Percentiles rank a stretch among this genome's conserved stretches.
Evolutionary conservation across 2,888 invertebrate genomes (phyloP).

Genomic region (Bimastos eiseni): DNA sequence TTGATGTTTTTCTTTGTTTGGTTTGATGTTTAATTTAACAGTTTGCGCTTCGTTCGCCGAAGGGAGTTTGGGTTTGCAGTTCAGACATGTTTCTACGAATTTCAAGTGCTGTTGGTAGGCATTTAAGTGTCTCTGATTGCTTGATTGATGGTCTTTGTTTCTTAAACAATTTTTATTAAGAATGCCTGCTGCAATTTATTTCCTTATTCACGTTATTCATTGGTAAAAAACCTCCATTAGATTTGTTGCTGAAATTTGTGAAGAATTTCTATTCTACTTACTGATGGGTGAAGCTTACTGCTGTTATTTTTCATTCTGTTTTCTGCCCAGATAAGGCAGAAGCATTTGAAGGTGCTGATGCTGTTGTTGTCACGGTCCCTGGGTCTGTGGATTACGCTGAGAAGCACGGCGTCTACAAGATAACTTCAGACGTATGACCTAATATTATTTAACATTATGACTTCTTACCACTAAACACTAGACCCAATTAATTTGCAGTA

Average conservation of each 20-base stretch:
- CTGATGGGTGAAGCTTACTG: not conserved
- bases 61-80: constrained; percentile 64
- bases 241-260: not conserved
- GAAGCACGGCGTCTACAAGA: constrained; percentile 62
- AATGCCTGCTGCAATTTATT: not conserved
- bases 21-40: constrained; percentile 40
- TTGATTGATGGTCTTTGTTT: not conserved
- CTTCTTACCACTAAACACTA: no score
- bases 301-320: not conserved
- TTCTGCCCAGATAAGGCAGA: not conserved
- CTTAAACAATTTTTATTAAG: not conserved
- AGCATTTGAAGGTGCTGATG: constrained; percentile 49
- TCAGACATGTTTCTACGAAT: constrained; percentile 60
- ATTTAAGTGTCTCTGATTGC: not conserved
- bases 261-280: not conserved
- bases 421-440: constrained; percentile 52
- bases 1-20: not conserved
- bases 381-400: constrained; percentile 55
- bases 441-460: not conserved
- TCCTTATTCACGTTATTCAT: not conserved
- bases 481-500: no score
- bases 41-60: constrained; percentile 54
- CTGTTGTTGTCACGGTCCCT: constrained; percentile 58
- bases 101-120: constrained; percentile 50
- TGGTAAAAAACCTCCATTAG: not conserved